Base-by-base conservation (phyloP, 1,140 invertebrate genomes). In the Lepidurus apus region DNA sequence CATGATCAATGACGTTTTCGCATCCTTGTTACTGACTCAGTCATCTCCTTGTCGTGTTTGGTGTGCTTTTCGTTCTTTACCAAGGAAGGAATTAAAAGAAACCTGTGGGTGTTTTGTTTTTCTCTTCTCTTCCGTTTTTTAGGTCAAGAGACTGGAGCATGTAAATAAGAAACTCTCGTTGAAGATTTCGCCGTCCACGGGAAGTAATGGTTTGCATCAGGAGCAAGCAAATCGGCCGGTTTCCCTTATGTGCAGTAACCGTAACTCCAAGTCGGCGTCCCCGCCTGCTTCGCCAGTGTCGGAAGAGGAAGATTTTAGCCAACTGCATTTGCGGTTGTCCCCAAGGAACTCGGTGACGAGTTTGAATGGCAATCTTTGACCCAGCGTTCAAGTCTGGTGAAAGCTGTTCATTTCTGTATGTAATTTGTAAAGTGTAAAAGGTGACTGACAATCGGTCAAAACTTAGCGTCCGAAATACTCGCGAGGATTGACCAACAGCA, bases 101-200 rank as follows among this genome's bases (percentile, higher is more conserved):
- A n/a, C 17, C 9, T 77, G 10, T 5, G 42, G 21, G 45, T 45
- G 73, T 24, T 73, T 74, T 73, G 42, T 47, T 4, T 79, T 76
- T 47, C 8, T 34, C 34, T 34, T 34, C 34, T 34, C 34, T 34
- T 34, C 34, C 3, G 34, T 3, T 34, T 77, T 21, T 24, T 74
- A 80, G 79, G 76, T 80, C 42, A 42, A 80, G 74, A 77, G 79
- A 80, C 76, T 80, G 76, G 79, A 80, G 74, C 79, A 80, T 77
- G 76, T 80, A 13, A 80, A 80, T 74, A 76, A 44, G 65, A 77
- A 78, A 78, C 76, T 80, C n/a, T 45, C 44, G 9, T 21, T 34
- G 34, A 77, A 45, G 42, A 11, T 65, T 65, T 65, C 53, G 13
- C 53, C 53, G 53, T 65, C 53, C 13, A n/a, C 53, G 13, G 78